Evolutionary conservation across 2,888 invertebrate genomes (phyloP).

Genomic region (Drosophila greeni): DNA sequence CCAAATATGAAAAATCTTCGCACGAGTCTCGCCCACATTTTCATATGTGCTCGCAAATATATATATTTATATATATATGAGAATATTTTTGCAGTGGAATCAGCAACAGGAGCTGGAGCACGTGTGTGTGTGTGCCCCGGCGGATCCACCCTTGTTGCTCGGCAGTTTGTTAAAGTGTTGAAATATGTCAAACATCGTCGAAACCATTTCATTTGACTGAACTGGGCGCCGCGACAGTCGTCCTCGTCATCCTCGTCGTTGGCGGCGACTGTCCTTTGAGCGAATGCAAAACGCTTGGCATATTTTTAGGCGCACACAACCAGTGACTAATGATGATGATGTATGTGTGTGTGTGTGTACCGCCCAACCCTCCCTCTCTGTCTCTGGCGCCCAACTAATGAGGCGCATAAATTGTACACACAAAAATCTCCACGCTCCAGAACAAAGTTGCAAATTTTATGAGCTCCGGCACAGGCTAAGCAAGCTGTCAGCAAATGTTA

Average conservation of each 20-base stretch:
- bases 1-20: slow-evolving; percentile 69
- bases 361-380: slow-evolving; percentile 11
- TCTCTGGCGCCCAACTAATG: slow-evolving; percentile 67
- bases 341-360: slow-evolving; percentile 40
- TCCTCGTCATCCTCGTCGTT: not conserved
- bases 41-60: not conserved
- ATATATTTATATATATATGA: slow-evolving; percentile 18
- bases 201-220: slow-evolving; percentile 67
- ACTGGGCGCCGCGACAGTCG: slow-evolving; percentile 28
- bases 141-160: slow-evolving; percentile 2
- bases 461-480: slow-evolving; percentile 56
- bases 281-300: slow-evolving; percentile 58
- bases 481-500: slow-evolving; percentile 58
- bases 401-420: slow-evolving; percentile 74
- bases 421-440: slow-evolving; percentile 40
- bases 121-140: slow-evolving; percentile 20
- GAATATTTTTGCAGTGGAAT: slow-evolving; percentile 26
- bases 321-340: slow-evolving; percentile 75
- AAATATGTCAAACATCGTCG: slow-evolving; percentile 73
- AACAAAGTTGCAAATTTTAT: slow-evolving; percentile 70
- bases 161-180: slow-evolving; percentile 57
- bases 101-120: slow-evolving; percentile 14
- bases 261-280: slow-evolving; percentile 35
- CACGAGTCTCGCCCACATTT: slow-evolving; percentile 34
- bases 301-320: slow-evolving; percentile 67